Base-by-base conservation (phyloP, 2,888 invertebrate genomes). In the Criorhina ranunculi region DNA sequence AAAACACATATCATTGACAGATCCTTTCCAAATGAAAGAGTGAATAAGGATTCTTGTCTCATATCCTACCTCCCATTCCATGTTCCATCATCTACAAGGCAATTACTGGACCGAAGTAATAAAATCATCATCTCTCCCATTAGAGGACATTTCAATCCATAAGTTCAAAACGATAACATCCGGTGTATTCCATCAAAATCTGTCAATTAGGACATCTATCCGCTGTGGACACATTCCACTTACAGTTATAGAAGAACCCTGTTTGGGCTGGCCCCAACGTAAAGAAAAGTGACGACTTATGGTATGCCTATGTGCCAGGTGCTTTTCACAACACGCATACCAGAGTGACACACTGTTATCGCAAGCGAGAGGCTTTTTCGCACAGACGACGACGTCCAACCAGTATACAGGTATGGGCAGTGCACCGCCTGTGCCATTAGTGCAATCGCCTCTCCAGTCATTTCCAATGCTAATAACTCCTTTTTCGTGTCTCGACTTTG, bases 381-480 rank as follows among this genome's bases (percentile, higher is more conserved):
- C 64, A 53, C 49, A 33, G 40, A 67, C 29, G 17, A 24, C 35
- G 42, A 19, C 6, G 33, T n/a, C 31, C 62, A 40, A 57, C 24
- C 57, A 33, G 24, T 8, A 24, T 8, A 24, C 29, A 57, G 55
- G 29, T 19, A 42, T 24, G 59, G 31, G 49, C 70, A 42, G 78
- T 82, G 42, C 33, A n/a, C 72, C 72, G 66, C 78, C 78, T 79
- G 75, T 70, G 85, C 85, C 85, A 85, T 85, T 85, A 80, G 75
- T 57, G 67, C 69, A 85, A 80, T 85, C 80, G 75, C 75, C 42
- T 49, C 49, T 64, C 53, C 64, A 85, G 85, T 80, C 85, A 53
- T 76, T 66, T 64, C 80, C 80, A 85, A 80, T 85, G 75, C 80
- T 80, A 85, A 85, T 80, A 80, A 85, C 85, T 80, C 75, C 85